Percentiles rank a stretch among this genome's conserved stretches.
phyloP scores from a whole-genome alignment of 2,888 invertebrate species.

The Xestia ashworthii region DNA sequence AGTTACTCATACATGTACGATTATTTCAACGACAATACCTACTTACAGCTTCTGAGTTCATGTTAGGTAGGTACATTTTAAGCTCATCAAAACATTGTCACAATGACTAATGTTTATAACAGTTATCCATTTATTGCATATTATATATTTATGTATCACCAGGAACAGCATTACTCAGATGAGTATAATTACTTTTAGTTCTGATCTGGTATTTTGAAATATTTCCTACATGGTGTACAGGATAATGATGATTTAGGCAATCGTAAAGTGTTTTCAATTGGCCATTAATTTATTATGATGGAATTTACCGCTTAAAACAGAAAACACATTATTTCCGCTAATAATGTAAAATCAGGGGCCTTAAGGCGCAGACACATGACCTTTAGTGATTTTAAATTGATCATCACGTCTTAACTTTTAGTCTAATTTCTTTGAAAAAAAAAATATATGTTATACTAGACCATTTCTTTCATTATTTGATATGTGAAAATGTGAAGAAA shows the following conservation, averaged over 20 bases:
- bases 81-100: constrained; percentile 34
- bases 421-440: no score
- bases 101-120: constrained; percentile 43
- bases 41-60: constrained; percentile 34
- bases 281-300: constrained; percentile 2
- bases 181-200: constrained; percentile 30
- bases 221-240: not conserved
- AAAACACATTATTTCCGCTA: not conserved
- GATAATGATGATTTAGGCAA: constrained; percentile 7
- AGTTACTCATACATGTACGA: constrained; percentile 16
- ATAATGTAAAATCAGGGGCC: not conserved
- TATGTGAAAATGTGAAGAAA: no score
- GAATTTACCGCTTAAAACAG: not conserved
- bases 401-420: no score
- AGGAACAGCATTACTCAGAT: constrained; percentile 45
- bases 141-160: constrained; percentile 24
- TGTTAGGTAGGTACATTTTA: constrained; percentile 39
- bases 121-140: constrained; percentile 31
- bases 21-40: constrained; percentile 26
- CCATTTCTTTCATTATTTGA: no score
- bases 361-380: no score
- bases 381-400: no score
- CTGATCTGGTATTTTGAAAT: constrained; percentile 3
- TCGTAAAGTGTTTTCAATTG: constrained; percentile 2
- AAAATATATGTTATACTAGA: no score